A percentile compares a stretch with the other conserved stretches of the same genome.
Evolutionary conservation across 1,140 invertebrate species (phyloP).

Genomic region (Bombus confusus): DNA sequence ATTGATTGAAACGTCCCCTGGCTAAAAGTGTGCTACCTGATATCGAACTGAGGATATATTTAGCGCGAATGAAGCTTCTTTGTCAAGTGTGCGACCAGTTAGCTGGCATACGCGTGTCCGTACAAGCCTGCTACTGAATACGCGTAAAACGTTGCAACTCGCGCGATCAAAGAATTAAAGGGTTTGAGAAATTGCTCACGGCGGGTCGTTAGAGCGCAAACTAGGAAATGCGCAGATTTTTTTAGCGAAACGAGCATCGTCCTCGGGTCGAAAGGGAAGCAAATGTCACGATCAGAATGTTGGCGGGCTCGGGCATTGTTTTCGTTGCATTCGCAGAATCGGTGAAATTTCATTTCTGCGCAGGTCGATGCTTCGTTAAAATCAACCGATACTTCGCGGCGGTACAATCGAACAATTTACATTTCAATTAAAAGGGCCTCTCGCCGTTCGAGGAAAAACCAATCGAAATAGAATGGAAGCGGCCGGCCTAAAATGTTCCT

Average conservation of each 20-base stretch:
- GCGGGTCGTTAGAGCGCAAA: not conserved
- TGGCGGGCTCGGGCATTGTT: not conserved
- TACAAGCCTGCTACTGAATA: not conserved
- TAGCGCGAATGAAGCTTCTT: not conserved
- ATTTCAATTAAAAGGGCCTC: constrained; percentile 39
- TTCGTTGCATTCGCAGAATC: constrained; percentile 19
- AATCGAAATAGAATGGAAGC: constrained; percentile 10
- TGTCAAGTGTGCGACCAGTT: not conserved
- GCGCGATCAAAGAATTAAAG: too few species aligned
- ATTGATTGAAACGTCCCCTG: not conserved
- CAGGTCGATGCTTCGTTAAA: constrained; percentile 4
- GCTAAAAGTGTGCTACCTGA: not conserved
- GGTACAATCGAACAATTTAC: constrained; percentile 39
- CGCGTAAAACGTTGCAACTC: not conserved
- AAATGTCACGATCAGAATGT: not conserved
- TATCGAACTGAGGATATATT: not conserved
- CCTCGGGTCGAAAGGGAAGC: too few species aligned
- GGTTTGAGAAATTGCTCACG: not conserved
- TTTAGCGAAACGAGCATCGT: not conserved
- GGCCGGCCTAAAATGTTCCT: constrained; percentile 5
- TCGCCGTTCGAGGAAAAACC: constrained; percentile 14
- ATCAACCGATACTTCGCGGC: not conserved
- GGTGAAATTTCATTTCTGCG: constrained; percentile 31
- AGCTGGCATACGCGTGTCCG: not conserved
- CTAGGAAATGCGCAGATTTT: too few species aligned